phyloP scores from a whole-genome alignment of 2,797 vertebrate genomes.

The Alcedo atthis region DNA sequence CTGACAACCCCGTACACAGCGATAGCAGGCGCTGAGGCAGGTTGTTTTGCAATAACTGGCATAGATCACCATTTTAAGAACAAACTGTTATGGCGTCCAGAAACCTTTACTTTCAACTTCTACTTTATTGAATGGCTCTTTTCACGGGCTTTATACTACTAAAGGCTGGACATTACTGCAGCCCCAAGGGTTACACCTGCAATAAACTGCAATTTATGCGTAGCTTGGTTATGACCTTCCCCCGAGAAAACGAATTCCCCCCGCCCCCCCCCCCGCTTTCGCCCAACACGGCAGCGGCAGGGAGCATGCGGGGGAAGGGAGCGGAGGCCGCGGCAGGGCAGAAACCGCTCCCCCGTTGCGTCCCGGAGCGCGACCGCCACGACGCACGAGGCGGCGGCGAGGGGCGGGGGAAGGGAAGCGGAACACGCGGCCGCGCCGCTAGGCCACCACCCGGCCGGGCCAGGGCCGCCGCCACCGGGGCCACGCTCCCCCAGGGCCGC shows the following conservation, averaged over 20 bases:
- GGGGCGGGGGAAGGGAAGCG: background rate
- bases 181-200: background rate
- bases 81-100: conserved; percentile 42
- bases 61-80: conserved; percentile 56
- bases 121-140: background rate
- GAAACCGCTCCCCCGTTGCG: background rate
- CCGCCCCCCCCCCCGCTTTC: background rate
- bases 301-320: background rate
- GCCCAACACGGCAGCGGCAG: background rate
- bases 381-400: background rate
- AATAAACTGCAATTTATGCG: background rate
- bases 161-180: background rate
- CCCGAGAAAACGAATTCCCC: no score
- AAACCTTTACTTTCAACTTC: conserved; percentile 38
- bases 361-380: background rate
- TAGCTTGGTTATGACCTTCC: background rate
- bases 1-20: background rate
- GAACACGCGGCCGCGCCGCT: background rate
- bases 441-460: background rate
- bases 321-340: background rate
- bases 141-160: background rate
- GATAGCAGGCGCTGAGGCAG: background rate
- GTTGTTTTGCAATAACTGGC: conserved; percentile 58
- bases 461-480: background rate
- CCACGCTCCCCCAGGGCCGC: background rate